phyloP scores from a whole-genome alignment of 2,113 vertebrate species.

The Anguilla japonica region DNA sequence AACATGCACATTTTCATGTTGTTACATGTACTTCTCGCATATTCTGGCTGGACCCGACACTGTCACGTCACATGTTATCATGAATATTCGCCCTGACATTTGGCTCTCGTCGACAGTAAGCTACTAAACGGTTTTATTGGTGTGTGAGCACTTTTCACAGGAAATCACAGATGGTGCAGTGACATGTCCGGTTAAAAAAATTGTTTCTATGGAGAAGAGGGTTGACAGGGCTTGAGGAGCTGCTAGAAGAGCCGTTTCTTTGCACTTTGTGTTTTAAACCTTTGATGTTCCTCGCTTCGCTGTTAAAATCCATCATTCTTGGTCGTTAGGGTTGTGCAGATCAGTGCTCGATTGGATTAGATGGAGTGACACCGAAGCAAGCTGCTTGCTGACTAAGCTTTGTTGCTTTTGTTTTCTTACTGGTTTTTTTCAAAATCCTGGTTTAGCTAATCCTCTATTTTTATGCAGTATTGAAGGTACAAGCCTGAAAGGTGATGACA shows the following conservation, averaged over 20 bases:
- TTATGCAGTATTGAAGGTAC: not conserved
- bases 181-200: constrained; percentile 3
- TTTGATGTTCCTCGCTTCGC: constrained; percentile 8
- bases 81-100: not conserved
- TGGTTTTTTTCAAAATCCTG: not conserved
- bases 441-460: constrained; percentile 13
- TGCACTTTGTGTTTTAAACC: not conserved
- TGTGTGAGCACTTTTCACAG: constrained; percentile 5
- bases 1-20: not conserved
- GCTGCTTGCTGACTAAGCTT: constrained; percentile 22
- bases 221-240: not conserved
- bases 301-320: constrained; percentile 16
- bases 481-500: not conserved
- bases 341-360: constrained; percentile 6
- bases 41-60: not conserved
- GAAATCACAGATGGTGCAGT: constrained; percentile 5
- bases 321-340: not conserved
- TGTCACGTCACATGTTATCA: not conserved
- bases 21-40: not conserved
- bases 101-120: not conserved
- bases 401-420: not conserved
- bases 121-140: not conserved
- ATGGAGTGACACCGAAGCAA: not conserved
- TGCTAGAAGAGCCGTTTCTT: not conserved
- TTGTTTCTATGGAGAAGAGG: not conserved